These are phyloP conservation scores for Apotomis betuletana DNA, from an alignment of 2,888 invertebrate genomes.

Conservation along the genomic window DNA sequence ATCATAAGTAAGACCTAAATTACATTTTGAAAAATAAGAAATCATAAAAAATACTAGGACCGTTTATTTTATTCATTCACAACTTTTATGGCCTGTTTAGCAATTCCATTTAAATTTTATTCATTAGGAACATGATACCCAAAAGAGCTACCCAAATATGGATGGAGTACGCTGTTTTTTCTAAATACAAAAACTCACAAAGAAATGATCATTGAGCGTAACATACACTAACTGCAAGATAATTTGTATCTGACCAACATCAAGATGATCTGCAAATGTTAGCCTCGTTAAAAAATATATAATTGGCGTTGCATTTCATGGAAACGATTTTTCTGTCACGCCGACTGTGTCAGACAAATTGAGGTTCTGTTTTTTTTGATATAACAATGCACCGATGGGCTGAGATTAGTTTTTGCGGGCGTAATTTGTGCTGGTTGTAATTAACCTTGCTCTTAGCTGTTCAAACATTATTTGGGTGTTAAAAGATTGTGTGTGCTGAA, in stretches of 20 bases:
- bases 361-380: constrained; percentile 25
- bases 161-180: background rate
- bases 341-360: constrained; percentile 38
- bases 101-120: too few species aligned
- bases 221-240: background rate
- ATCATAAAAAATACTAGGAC: too few species aligned
- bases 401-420: constrained; percentile 30
- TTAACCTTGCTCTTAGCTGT: constrained; percentile 1
- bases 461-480: background rate
- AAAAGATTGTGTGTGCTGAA: background rate
- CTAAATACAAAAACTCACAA: background rate
- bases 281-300: constrained; percentile 17
- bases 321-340: constrained; percentile 34
- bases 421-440: constrained; percentile 11
- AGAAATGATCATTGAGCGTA: background rate
- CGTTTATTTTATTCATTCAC: too few species aligned
- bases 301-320: constrained; percentile 23
- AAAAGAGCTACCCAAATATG: too few species aligned
- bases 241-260: background rate
- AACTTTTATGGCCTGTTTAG: too few species aligned
- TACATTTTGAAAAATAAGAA: too few species aligned
- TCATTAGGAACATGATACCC: too few species aligned
- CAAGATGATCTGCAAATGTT: background rate
- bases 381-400: constrained; percentile 34
- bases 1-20: too few species aligned